Evolutionary conservation across 2,797 vertebrate species (phyloP), one percentile per base, ranked within the genome.

Genomic region (Choloepus didactylus): DNA sequence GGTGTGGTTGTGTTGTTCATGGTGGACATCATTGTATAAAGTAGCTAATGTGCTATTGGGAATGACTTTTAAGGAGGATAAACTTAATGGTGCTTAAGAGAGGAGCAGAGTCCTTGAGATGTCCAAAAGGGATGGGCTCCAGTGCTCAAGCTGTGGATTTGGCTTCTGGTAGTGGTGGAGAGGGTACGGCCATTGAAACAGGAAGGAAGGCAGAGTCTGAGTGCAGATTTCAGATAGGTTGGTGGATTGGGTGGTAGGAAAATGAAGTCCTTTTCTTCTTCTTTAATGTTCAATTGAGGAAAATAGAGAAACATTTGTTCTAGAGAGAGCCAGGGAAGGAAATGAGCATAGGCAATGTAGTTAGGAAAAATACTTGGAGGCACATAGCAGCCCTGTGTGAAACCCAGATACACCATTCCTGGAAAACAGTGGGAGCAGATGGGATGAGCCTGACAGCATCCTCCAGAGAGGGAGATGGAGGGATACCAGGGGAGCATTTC

Each of bases 401-500:
- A 93, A 73, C 64, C 89, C 77, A 97, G 79, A 80, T 51, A 19
- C 92, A 60, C 16, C 91, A 89, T 95, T 95, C 90, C 87, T 91
- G 66, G 95, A 92, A 96, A 95, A 94, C 92, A 76, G 64, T 54
- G 77, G 82, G 44, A 94, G 79, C 96, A 96, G 89, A 96, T 86
- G 94, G 89, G 31, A 90, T 72, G 64, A 56, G 90, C 73, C 84
- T 81, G 49, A 79, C 87, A 88, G 87, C 69, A 1, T 70, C 91
- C 94, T 75, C 95, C 79, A 10, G 94, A 93, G 93, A 92, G n/a
- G n/a, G 31, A 16, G 46, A 54, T 25, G 46, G 85, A 86, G 87
- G 59, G 84, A 64, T 38, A 83, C 35, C 41, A 18, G 82, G 87
- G 84, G 84, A 92, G 64, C 35, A 85, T 91, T 95, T 90, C 92